Conservation (phyloP, 2,797 vertebrate genomes). For the Coregonus suidteri region DNA sequence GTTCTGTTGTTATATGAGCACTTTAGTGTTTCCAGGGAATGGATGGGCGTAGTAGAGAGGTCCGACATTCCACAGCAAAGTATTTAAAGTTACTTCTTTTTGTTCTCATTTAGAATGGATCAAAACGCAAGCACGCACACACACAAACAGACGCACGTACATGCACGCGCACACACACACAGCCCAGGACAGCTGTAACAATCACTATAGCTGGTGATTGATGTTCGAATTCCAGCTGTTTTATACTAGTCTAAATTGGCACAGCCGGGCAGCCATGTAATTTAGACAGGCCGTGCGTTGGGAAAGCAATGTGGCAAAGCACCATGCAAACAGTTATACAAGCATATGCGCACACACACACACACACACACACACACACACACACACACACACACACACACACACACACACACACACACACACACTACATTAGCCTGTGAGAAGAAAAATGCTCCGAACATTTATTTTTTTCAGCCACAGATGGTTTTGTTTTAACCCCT, state of each 20-base stretch:
- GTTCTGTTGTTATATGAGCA: conserved; percentile 38
- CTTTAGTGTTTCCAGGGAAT: conserved; percentile 51
- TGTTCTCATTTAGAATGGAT: conserved; percentile 39
- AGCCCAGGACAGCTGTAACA: conserved; percentile 45
- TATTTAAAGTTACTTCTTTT: conserved; percentile 37
- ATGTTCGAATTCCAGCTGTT: conserved; percentile 65
- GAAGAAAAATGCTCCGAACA: not conserved
- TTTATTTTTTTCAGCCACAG: conserved; percentile 13
- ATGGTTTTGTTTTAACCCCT: conserved; percentile 10
- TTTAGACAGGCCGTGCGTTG: conserved; percentile 38
- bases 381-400: conserved; percentile 8
- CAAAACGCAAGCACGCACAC: conserved; percentile 18
- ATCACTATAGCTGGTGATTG: conserved; percentile 42
- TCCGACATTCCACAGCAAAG: conserved; percentile 31
- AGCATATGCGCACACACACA: conserved; percentile 19
- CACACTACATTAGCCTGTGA: not conserved
- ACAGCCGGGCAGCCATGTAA: conserved; percentile 47
- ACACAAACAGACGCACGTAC: conserved; percentile 43
- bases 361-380: not conserved
- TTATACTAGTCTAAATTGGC: conserved; percentile 61
- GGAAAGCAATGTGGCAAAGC: conserved; percentile 40
- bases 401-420: conserved; percentile 7
- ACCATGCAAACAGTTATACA: not conserved
- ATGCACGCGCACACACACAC: conserved; percentile 31
- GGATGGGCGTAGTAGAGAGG: conserved; percentile 42